Evolutionary conservation across 2,888 invertebrate species (phyloP).

Genomic region (Geophilus truncorum): DNA sequence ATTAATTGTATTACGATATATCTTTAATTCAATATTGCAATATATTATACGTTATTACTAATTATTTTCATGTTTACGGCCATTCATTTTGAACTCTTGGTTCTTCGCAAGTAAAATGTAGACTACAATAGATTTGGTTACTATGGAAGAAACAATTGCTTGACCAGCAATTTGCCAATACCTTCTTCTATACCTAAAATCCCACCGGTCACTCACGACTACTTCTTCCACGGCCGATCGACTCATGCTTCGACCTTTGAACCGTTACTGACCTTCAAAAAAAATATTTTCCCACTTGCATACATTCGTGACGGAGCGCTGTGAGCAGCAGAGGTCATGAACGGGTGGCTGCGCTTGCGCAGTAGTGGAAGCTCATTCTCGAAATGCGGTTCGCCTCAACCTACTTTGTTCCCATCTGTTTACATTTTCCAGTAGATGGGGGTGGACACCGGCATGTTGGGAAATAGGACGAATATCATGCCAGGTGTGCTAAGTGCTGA

Average conservation of each 20-base stretch:
- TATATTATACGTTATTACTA: too few relatives aligned
- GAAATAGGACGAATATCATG: neutral
- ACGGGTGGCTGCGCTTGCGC: neutral
- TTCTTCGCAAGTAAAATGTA: too few relatives aligned
- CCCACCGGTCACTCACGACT: neutral
- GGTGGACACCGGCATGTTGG: conserved; percentile 3
- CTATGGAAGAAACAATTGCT: too few relatives aligned
- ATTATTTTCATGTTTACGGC: too few relatives aligned
- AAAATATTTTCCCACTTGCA: neutral
- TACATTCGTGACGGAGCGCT: neutral
- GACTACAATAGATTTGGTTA: too few relatives aligned
- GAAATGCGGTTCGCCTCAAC: conserved; percentile 8
- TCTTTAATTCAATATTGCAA: too few relatives aligned
- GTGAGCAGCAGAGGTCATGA: neutral
- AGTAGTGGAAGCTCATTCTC: neutral
- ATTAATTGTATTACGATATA: too few relatives aligned
- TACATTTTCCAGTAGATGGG: neutral
- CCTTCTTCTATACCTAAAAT: neutral
- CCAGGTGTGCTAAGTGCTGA: neutral
- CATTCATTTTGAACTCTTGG: too few relatives aligned
- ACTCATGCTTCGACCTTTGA: neutral
- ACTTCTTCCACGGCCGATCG: neutral
- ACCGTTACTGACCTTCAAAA: neutral
- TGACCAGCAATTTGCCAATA: too few relatives aligned
- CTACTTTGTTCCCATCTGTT: neutral